A percentile compares a stretch with the other conserved stretches of the same genome.
Conservation (phyloP, 1,140 invertebrate genomes). For the Andrena cerasifolii region DNA sequence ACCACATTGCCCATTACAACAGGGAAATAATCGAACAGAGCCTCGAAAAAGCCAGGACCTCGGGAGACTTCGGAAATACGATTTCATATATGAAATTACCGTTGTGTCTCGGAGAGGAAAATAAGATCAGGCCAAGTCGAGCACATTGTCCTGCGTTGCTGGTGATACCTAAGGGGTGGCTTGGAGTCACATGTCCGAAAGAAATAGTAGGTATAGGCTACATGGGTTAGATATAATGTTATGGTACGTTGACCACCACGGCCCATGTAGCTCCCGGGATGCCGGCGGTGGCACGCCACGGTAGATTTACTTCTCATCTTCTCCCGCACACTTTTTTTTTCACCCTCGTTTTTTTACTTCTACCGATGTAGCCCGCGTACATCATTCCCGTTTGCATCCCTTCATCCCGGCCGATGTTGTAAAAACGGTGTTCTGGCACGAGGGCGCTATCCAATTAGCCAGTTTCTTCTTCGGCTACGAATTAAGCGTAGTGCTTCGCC, state of each 20-base stretch:
- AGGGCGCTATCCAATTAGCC: constrained; percentile 63
- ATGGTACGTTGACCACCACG: constrained; percentile 77
- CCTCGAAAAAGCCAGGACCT: not conserved
- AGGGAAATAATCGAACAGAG: constrained; percentile 8
- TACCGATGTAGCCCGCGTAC: constrained; percentile 54
- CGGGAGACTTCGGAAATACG: constrained; percentile 46
- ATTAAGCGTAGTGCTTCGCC: constrained; percentile 48
- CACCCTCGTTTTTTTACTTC: constrained; percentile 64
- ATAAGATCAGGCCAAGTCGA: constrained; percentile 64
- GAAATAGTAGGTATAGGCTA: constrained; percentile 72
- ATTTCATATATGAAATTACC: constrained; percentile 62
- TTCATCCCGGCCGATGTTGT: constrained; percentile 55
- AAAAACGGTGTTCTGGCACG: constrained; percentile 51
- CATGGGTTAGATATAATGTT: constrained; percentile 76
- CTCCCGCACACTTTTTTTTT: constrained; percentile 41
- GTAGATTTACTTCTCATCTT: constrained; percentile 66
- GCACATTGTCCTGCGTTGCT: constrained; percentile 58
- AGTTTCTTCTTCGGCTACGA: constrained; percentile 61
- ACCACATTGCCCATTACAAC: not conserved
- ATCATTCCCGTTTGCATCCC: constrained; percentile 64
- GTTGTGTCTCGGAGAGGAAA: constrained; percentile 53
- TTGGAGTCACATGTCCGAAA: constrained; percentile 69
- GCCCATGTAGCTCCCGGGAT: constrained; percentile 67
- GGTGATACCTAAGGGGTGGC: constrained; percentile 59
- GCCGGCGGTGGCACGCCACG: constrained; percentile 66